Evolutionary conservation across 2,888 invertebrate species (phyloP).

Genomic region (Netelia virgata): DNA sequence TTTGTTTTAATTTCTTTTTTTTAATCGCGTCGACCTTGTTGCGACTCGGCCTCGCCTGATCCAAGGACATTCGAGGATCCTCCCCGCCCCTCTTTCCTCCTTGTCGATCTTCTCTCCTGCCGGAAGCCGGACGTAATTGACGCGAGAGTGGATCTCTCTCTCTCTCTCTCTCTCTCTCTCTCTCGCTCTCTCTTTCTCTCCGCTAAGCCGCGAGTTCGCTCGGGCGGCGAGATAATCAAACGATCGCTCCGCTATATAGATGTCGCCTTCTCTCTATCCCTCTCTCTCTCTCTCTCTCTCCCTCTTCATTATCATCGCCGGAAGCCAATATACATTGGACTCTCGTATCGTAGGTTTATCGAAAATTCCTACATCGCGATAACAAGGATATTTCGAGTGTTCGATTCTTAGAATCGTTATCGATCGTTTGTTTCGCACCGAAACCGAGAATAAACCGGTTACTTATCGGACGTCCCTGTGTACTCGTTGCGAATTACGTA

Average conservation of each 20-base stretch:
- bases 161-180: no score
- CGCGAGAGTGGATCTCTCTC: background rate
- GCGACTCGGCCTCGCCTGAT: slow-evolving; percentile 49
- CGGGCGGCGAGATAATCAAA: slow-evolving; percentile 46
- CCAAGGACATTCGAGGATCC: slow-evolving; percentile 48
- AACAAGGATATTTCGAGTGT: slow-evolving; percentile 20
- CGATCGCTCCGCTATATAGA: background rate
- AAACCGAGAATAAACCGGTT: slow-evolving; percentile 14
- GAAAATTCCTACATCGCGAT: slow-evolving; percentile 11
- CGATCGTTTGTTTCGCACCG: background rate
- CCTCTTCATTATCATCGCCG: background rate
- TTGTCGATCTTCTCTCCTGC: slow-evolving; percentile 25
- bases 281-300: slow-evolving; percentile 4
- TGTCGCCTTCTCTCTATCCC: background rate
- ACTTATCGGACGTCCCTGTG: no score
- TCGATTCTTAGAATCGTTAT: slow-evolving; percentile 24
- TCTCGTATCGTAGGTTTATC: slow-evolving; percentile 12
- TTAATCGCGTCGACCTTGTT: slow-evolving; percentile 25
- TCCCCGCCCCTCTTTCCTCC: background rate
- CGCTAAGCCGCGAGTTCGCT: slow-evolving; percentile 18
- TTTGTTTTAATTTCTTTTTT: background rate
- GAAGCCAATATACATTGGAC: slow-evolving; percentile 19
- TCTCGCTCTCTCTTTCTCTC: background rate
- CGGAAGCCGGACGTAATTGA: slow-evolving; percentile 56
- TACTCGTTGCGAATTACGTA: no score